Evolutionary conservation across 2,113 vertebrate genomes (phyloP).

Genomic region (Phrynosoma platyrhinos): DNA sequence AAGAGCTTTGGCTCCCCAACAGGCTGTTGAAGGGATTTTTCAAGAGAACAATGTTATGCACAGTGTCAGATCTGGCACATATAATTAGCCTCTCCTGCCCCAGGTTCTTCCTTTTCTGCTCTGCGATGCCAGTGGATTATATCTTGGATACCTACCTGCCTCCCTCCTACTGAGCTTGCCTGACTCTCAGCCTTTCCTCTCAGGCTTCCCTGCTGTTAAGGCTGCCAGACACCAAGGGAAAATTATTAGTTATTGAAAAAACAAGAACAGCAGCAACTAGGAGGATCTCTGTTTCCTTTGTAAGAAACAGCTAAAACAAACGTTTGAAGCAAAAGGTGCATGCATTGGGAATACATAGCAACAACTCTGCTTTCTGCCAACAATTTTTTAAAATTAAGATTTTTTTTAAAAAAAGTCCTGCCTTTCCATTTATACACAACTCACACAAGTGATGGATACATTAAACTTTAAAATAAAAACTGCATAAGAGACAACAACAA

Average conservation of each 20-base stretch:
- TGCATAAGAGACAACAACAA: too few relatives aligned
- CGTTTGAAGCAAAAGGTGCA: constrained; percentile 18
- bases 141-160: neutral
- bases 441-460: neutral
- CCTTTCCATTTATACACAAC: constrained; percentile 6
- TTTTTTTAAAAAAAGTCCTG: neutral
- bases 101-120: neutral
- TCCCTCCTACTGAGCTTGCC: constrained; percentile 15
- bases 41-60: neutral
- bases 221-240: neutral
- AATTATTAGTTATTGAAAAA: constrained; percentile 5
- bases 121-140: constrained; percentile 15
- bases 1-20: constrained; percentile 20
- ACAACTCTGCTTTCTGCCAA: neutral
- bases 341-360: neutral
- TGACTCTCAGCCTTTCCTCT: constrained; percentile 6
- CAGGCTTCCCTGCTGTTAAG: constrained; percentile 34
- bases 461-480: too few relatives aligned
- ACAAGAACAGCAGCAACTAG: neutral
- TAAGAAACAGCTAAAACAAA: constrained; percentile 22
- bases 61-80: rapidly evolving
- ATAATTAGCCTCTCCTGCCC: neutral
- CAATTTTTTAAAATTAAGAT: neutral
- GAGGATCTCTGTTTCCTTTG: constrained; percentile 23
- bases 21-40: constrained; percentile 9